Evolutionary conservation across 1,140 invertebrate genomes (phyloP), one percentile per base, ranked within the genome.

Genomic region (Eumeta japonica): DNA sequence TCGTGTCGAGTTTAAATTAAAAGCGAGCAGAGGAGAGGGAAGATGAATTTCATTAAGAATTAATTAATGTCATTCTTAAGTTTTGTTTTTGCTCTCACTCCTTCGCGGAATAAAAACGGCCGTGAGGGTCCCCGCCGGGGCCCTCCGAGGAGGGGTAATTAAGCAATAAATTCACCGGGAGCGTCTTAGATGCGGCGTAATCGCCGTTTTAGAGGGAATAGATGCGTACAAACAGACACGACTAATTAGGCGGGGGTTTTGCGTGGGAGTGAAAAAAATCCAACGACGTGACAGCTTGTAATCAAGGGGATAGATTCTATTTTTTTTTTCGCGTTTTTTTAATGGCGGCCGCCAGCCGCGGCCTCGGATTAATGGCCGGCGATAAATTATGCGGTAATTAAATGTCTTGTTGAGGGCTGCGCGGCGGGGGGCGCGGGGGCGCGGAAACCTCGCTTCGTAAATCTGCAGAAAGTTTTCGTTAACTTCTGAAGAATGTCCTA

Each of bases 21-120:
- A 71, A 68, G n/a, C n/a, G n/a, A n/a, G n/a, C 59, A 51, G 52
- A 51, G 47, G 62, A 64, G 70, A 65, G 67, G 65, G 70, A 68
- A 74, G 70, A 74, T 71, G 67, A 72, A 72, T 72, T 74, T 74
- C 70, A 74, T 74, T 74, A 71, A 74, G 70, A 74, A 71, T 74
- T 74, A 74, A 74, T 74, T 74, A 74, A 74, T 74, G 70, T 74
- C 70, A 74, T 74, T 72, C 70, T 74, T 70, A 66, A 64, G 66
- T 74, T 68, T 70, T 70, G 70, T 74, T 74, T 74, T 74, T 74
- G 59, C 54, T 36, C 56, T 55, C 50, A 24, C 20, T 24, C 20
- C 20, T 24, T 30, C 28, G 28, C 7, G 7, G 65, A 58, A 72
- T 74, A 71, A 74, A 74, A 72, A 71, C 70, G 72, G 68, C 70